Evolutionary conservation across 37 sponge, comb jelly and placozoan species (phyloP).

Genomic region (Ephydatia muelleri): DNA sequence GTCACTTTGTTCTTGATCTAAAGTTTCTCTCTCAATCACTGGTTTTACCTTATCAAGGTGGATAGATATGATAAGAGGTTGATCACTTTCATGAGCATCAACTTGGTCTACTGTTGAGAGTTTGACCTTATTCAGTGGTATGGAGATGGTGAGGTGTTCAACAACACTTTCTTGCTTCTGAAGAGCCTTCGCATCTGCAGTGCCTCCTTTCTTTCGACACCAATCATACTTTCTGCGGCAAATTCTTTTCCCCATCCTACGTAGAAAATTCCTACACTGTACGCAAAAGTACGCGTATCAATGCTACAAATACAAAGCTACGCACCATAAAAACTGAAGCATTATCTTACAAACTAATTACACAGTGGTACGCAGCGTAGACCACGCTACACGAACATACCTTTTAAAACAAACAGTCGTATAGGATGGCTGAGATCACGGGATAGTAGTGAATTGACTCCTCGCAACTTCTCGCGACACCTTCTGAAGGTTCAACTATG

Average conservation of each 20-base stretch:
- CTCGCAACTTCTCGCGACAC: conserved; percentile 1
- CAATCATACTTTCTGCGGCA: neutral
- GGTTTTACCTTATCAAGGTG: neutral
- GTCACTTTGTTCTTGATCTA: neutral
- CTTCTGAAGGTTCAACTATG: conserved; percentile 1
- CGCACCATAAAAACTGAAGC: no score
- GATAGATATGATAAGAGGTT: neutral
- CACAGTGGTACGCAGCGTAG: neutral
- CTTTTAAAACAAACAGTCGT: neutral
- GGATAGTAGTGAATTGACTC: neutral
- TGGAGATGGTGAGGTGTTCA: no score
- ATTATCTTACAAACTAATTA: neutral
- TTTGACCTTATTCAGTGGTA: no score
- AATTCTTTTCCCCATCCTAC: neutral
- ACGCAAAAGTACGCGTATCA: neutral
- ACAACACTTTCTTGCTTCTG: neutral
- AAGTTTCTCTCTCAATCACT: neutral
- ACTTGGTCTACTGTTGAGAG: neutral
- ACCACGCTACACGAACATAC: no score
- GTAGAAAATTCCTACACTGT: no score
- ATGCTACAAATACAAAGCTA: neutral
- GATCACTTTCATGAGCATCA: neutral
- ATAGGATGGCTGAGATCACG: neutral
- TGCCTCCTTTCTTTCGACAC: conserved; percentile 1
- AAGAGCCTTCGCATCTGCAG: neutral